Conservation (phyloP, 1,140 invertebrate genomes). For the Neelides sp. region DNA sequence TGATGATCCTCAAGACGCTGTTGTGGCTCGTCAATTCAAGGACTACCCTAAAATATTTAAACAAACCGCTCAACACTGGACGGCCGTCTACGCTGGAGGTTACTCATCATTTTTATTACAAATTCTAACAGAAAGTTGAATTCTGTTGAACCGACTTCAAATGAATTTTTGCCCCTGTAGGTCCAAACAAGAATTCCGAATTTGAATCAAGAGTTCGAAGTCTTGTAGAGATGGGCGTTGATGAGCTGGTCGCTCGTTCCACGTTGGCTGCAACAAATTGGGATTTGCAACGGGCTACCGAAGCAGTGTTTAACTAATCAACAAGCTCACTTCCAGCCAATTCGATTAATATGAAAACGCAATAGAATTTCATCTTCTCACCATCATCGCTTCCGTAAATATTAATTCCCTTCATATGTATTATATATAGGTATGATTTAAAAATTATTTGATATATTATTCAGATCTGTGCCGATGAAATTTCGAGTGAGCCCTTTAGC, state of each 20-base stretch:
- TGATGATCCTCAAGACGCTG: conserved; percentile 85
- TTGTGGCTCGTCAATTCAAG: conserved; percentile 94
- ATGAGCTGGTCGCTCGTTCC: conserved; percentile 63
- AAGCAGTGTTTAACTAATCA: no score
- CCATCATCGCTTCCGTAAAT: no score
- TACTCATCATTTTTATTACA: conserved; percentile 28
- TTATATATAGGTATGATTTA: no score
- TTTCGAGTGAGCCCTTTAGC: no score
- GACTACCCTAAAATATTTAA: conserved; percentile 73
- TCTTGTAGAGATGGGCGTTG: conserved; percentile 76
- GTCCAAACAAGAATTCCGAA: conserved; percentile 56
- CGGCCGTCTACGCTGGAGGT: conserved; percentile 82
- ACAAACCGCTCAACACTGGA: conserved; percentile 87
- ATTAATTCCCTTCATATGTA: no score
- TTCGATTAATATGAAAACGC: no score
- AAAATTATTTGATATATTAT: no score
- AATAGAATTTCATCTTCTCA: no score
- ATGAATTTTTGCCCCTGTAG: conserved; percentile 36
- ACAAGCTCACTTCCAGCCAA: no score
- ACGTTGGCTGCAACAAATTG: conserved; percentile 79
- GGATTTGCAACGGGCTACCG: conserved; percentile 75
- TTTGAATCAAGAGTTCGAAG: conserved; percentile 69
- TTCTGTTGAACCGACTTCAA: no score
- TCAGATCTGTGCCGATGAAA: no score
- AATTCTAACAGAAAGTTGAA: no score